Conservation (phyloP, 2,888 invertebrate genomes). For the Tetrapedia diversipes region DNA sequence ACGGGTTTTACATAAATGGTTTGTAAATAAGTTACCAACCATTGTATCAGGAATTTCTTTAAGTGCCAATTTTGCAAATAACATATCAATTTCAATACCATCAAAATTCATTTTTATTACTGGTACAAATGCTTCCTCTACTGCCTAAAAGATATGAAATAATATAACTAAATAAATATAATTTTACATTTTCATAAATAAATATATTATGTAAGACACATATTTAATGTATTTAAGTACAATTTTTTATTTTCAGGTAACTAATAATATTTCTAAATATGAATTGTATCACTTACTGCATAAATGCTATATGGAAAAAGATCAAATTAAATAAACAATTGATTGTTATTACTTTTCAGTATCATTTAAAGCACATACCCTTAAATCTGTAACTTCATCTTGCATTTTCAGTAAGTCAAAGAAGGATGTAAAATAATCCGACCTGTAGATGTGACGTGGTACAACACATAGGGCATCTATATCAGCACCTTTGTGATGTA, state of each 20-base stretch:
- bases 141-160: slow-evolving; percentile 86
- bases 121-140: slow-evolving; percentile 99
- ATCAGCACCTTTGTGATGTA: slow-evolving; percentile 98
- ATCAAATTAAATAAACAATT: slow-evolving; percentile 37
- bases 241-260: slow-evolving; percentile 5
- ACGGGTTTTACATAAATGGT: neutral
- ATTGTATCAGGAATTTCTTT: slow-evolving; percentile 95
- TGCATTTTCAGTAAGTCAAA: slow-evolving; percentile 94
- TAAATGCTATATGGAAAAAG: slow-evolving; percentile 40
- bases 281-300: slow-evolving; percentile 37
- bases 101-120: slow-evolving; percentile 99
- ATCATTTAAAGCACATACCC: slow-evolving; percentile 83
- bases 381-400: slow-evolving; percentile 92
- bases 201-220: neutral
- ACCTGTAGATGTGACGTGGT: slow-evolving; percentile 96
- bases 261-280: slow-evolving; percentile 13
- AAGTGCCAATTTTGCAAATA: slow-evolving; percentile 97
- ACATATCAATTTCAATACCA: slow-evolving; percentile 99
- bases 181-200: neutral
- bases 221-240: slow-evolving; percentile 9
- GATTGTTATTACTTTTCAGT: slow-evolving; percentile 14
- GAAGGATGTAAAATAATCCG: slow-evolving; percentile 98
- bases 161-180: slow-evolving; percentile 20
- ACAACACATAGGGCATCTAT: slow-evolving; percentile 99
- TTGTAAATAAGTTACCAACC: slow-evolving; percentile 75